Evolutionary conservation across 2,797 vertebrate species (phyloP).

Genomic region (Lutjanus argentimaculatus): DNA sequence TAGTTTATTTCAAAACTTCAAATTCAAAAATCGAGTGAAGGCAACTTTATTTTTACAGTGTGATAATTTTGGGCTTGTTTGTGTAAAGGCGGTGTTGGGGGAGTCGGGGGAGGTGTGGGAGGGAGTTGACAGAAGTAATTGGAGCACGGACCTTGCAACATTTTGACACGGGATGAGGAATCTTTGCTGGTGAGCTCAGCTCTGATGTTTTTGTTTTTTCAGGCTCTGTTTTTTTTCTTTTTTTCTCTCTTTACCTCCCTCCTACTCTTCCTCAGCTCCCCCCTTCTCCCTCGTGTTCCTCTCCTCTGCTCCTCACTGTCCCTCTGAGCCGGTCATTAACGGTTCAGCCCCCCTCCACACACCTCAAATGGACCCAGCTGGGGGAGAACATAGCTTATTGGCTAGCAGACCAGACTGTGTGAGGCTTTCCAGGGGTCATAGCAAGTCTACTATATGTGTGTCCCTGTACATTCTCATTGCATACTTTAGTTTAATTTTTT

Average conservation of each 20-base stretch:
- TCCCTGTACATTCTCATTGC: conserved; percentile 52
- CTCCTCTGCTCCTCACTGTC: conserved; percentile 52
- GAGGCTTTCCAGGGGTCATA: conserved; percentile 62
- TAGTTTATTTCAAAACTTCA: too few relatives aligned
- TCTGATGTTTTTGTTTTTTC: conserved; percentile 63
- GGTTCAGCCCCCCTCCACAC: conserved; percentile 42
- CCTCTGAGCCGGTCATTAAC: conserved; percentile 65
- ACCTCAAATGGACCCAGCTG: conserved; percentile 67
- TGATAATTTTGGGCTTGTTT: background rate
- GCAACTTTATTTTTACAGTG: too few relatives aligned
- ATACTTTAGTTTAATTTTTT: background rate
- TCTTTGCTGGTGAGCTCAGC: conserved; percentile 84
- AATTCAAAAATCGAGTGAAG: too few relatives aligned
- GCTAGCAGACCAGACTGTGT: conserved; percentile 34
- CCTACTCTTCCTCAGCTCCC: background rate
- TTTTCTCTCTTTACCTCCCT: background rate
- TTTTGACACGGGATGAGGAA: conserved; percentile 76
- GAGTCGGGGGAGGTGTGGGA: background rate
- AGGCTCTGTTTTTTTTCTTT: conserved; percentile 42
- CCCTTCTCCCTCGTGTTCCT: background rate
- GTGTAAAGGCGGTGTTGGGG: background rate
- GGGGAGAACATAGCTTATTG: conserved; percentile 62
- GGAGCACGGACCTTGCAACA: conserved; percentile 69
- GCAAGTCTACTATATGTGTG: conserved; percentile 25
- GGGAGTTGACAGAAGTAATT: conserved; percentile 73